Evolutionary conservation across 2,797 vertebrate genomes (phyloP), one percentile per base, ranked within the genome.

Genomic region (Chaetophractus vellerosus): DNA sequence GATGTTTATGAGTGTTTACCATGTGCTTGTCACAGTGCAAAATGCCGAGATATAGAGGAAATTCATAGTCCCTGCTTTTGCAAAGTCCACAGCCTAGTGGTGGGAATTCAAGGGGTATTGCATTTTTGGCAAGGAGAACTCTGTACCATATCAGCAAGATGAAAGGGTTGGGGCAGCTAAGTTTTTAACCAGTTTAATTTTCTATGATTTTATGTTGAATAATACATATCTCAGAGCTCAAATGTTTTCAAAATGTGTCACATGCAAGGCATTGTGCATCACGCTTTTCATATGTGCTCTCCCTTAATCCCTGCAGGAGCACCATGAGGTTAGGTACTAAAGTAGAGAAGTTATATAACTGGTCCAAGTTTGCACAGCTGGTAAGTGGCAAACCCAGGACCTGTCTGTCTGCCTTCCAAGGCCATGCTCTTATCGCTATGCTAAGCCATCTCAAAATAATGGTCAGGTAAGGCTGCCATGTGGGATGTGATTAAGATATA

Each of bases 361-460:
- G 16, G 38, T 14, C 48, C 61, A 36, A 84, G 12, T 61, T 50
- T 10, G 59, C 9, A 5, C 12, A 33, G 7, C 57, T 36, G 4
- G 12, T 61, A 12, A 68, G 9, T 33, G 18, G 23, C 52, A 81
- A 19, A 69, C 21, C 36, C 24, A 78, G 52, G 78, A 63, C 7
- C 23, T 7, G 48, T 66, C 33, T 16, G 0, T 6, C 38, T 71
- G 28, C 36, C 16, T 74, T 36, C 81, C 83, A 92, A 72, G 59
- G 11, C 12, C 23, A 28, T 18, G 6, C 5, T 28, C 16, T 91
- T 31, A 75, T 33, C 76, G 31, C 15, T 11, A 45, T 38, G 11
- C 64, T 38, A 79, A 79, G 31, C 16, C 31, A 88, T 52, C n/a
- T 69, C 45, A 75, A 72, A 90, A 82, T 63, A 88, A 86, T 45